A percentile compares a stretch with the other conserved stretches of the same genome.
These are phyloP conservation scores for Ptychoptera albimana DNA, from an alignment of 2,888 invertebrate genomes.

Conservation along the genomic window DNA sequence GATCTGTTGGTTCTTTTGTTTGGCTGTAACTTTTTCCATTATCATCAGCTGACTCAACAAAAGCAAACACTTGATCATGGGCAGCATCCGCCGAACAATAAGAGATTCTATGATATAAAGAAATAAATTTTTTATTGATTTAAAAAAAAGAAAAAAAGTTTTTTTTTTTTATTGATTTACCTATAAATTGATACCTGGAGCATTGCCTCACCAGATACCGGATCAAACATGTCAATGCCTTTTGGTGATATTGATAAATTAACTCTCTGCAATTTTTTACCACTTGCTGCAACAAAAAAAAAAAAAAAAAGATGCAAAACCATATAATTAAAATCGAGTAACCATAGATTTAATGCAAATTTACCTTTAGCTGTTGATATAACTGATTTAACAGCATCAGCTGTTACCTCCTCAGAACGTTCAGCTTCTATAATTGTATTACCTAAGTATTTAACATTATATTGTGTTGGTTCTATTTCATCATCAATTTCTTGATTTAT, in stretches of 20 bases:
- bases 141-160: background rate
- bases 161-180: conserved; percentile 29
- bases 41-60: conserved; percentile 31
- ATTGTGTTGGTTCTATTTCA: conserved; percentile 13
- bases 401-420: conserved; percentile 38
- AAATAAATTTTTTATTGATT: conserved; percentile 16
- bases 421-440: conserved; percentile 18
- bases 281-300: conserved; percentile 26
- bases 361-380: conserved; percentile 41
- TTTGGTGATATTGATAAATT: conserved; percentile 56
- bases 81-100: conserved; percentile 80
- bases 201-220: conserved; percentile 49
- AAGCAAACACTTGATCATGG: conserved; percentile 75
- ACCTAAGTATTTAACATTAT: conserved; percentile 20
- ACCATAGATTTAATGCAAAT: conserved; percentile 2
- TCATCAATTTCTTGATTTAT: conserved; percentile 10
- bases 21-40: conserved; percentile 5
- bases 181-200: conserved; percentile 74
- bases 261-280: conserved; percentile 43
- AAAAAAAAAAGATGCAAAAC: conserved; percentile 28
- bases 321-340: too few species aligned
- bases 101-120: conserved; percentile 64
- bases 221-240: conserved; percentile 61
- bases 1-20: background rate
- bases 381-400: conserved; percentile 67